phyloP scores from a whole-genome alignment of 2,888 invertebrate species.

The Melieria crassipennis region DNA sequence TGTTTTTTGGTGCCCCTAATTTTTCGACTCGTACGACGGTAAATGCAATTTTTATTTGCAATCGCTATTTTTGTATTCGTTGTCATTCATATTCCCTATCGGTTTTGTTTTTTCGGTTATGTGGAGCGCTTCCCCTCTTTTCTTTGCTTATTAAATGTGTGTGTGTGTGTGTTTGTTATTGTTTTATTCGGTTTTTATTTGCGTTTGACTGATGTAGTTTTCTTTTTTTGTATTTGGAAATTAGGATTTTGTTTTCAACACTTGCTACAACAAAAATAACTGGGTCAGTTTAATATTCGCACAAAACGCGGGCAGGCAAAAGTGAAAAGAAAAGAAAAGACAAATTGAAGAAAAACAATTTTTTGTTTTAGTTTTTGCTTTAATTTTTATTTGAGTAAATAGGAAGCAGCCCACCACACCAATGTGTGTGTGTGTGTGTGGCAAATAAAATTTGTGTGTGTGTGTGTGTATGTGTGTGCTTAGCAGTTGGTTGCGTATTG shows the following conservation, averaged over 20 bases:
- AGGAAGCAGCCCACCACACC: too few relatives aligned
- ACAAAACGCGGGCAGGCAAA: background rate
- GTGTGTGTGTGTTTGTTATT: background rate
- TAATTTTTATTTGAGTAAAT: too few relatives aligned
- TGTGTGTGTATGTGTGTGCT: slow-evolving; percentile 11
- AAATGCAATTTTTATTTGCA: slow-evolving; percentile 1
- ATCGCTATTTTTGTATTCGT: slow-evolving; percentile 25
- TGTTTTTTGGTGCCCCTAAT: background rate
- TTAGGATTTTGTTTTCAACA: background rate
- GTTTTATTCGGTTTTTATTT: background rate
- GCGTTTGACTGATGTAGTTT: background rate
- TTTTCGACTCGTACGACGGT: background rate
- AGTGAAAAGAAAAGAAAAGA: slow-evolving; percentile 3
- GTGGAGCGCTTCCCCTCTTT: background rate
- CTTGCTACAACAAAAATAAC: background rate
- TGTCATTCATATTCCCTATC: slow-evolving; percentile 39
- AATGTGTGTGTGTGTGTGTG: too few relatives aligned
- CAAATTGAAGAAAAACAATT: background rate
- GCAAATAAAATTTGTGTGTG: background rate
- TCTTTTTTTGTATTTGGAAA: too few relatives aligned
- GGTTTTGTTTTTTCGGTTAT: background rate
- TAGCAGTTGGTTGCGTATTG: background rate
- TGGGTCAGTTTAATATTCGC: slow-evolving; percentile 10
- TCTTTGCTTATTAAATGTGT: background rate
- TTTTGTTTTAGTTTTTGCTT: background rate